Evolutionary conservation across 2,888 invertebrate species (phyloP).

Genomic region (Agriopis marginaria): DNA sequence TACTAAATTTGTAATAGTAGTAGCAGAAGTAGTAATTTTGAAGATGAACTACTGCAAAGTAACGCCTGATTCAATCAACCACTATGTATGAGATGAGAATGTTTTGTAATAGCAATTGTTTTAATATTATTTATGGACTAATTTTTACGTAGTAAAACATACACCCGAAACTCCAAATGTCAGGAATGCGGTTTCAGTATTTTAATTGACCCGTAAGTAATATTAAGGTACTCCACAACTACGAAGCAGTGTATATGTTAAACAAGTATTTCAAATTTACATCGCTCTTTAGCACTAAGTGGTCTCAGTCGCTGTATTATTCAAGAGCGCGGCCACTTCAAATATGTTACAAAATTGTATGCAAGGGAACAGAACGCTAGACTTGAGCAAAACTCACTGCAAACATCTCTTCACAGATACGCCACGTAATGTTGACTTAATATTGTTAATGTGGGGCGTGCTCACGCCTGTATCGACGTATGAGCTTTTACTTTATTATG

Average conservation of each 20-base stretch:
- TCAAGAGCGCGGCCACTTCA: conserved; percentile 23
- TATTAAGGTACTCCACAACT: conserved; percentile 2
- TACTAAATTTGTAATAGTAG: no score
- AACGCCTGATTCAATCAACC: no score
- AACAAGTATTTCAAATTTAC: conserved; percentile 13
- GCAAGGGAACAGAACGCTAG: conserved; percentile 19
- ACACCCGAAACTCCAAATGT: background rate
- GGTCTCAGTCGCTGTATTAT: conserved; percentile 16
- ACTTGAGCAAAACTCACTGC: conserved; percentile 42
- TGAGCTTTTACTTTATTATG: conserved; percentile 76
- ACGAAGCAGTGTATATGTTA: background rate
- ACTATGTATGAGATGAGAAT: no score
- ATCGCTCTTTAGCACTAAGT: conserved; percentile 19
- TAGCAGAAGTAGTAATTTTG: no score
- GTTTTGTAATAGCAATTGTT: background rate
- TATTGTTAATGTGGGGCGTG: conserved; percentile 71
- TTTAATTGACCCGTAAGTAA: background rate
- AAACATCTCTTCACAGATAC: conserved; percentile 59
- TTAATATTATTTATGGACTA: no score
- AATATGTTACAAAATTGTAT: conserved; percentile 30
- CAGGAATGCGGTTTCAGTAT: background rate
- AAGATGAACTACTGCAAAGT: no score
- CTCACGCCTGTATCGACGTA: conserved; percentile 68
- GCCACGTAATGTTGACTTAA: conserved; percentile 76
- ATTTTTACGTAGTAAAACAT: background rate